phyloP scores from a whole-genome alignment of 1,140 invertebrate species.

The Oscheius sp. region DNA sequence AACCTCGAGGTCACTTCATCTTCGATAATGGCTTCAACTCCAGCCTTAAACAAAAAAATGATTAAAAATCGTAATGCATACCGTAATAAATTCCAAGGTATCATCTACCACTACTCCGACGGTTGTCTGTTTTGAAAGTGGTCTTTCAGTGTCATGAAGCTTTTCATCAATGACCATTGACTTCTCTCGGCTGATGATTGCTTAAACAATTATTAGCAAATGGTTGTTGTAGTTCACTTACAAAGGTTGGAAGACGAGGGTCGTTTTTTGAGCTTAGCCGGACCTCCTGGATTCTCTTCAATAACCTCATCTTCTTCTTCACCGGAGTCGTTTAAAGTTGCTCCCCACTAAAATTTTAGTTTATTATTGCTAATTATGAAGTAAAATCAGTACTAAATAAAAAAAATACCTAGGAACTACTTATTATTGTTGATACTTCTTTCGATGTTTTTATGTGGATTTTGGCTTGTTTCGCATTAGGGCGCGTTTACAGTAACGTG shows the following conservation, averaged over 20 bases:
- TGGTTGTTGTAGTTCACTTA: neutral
- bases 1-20: conserved; percentile 60
- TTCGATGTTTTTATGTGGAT: neutral
- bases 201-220: conserved; percentile 6
- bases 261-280: neutral
- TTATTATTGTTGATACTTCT: too few species aligned
- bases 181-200: conserved; percentile 39
- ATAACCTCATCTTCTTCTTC: neutral
- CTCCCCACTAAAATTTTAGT: neutral
- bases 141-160: conserved; percentile 28
- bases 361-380: too few species aligned
- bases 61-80: neutral
- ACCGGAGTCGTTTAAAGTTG: neutral
- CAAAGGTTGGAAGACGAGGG: neutral
- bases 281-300: neutral
- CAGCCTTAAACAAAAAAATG: conserved; percentile 40
- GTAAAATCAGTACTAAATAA: too few species aligned
- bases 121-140: conserved; percentile 30
- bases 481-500: too few species aligned
- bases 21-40: conserved; percentile 60
- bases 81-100: conserved; percentile 43
- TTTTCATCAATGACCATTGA: conserved; percentile 40
- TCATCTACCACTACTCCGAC: conserved; percentile 41
- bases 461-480: too few species aligned
- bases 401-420: too few species aligned